Base-by-base conservation (phyloP, 2,113 vertebrate species). In the Melanostigma gelatinosum region DNA sequence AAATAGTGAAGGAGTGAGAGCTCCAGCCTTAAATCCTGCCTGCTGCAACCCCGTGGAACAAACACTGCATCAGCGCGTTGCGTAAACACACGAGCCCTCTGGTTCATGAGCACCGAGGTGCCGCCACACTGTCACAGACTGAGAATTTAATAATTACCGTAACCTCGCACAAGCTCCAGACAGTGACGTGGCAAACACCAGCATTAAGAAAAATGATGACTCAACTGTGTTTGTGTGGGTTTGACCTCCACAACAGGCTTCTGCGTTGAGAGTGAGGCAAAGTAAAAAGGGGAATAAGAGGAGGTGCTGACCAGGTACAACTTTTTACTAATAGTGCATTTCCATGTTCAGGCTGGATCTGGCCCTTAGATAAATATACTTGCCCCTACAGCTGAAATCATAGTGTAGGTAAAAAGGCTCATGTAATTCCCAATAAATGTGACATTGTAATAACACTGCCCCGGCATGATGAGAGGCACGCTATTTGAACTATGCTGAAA, bases 1-100 rank as follows among this genome's bases (percentile, higher is more conserved):
- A 68, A 79, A 72, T 27, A 0, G 3, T 38, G 36, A 63, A 48
- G 44, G 82, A 89, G 87, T 90, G 89, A 82, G 69, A 57, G 20
- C 62, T 90, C 81, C 16, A 3, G 1, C 1, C 2, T n/a, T 65
- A 38, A 1, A 15, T 44, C 6, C 46, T 46, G 24, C 46, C 11
- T 54, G 60, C 29, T 48, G 57, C 20, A n/a, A 2, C 24, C 3
- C 55, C 9, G 44, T 18, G 13, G 20, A 66, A 66, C 63, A 66
- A 44, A 32, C 38, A 10, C 64, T 29, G 18, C 50, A 58, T 88
- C 71, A 74, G 60, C 69, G 65, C 4, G 13, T 55, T 58, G 18
- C 10, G 6, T 67, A 57, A 68, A 82, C 36, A 67, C 57, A 16
- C 40, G 16, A 42, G 10, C 40, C 22, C 22, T 3, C 8, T 58